A percentile compares a stretch with the other conserved stretches of the same genome.
These are phyloP conservation scores for Andrena haemorrhoa DNA, from an alignment of 2,888 invertebrate genomes.

Conservation along the genomic window DNA sequence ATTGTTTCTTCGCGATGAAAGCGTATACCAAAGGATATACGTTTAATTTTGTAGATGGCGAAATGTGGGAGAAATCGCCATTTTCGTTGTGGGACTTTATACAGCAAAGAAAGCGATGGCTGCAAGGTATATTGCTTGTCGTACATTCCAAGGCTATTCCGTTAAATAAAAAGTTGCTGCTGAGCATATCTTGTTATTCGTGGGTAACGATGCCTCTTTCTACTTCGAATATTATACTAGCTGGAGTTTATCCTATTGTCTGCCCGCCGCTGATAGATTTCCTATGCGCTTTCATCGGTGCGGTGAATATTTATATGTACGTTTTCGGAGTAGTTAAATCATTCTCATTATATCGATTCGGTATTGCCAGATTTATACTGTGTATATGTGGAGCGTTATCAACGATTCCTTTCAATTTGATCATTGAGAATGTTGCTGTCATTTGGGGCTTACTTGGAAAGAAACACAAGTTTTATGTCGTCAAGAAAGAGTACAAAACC, in stretches of 20 bases:
- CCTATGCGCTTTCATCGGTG: slow-evolving; percentile 95
- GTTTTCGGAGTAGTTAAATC: slow-evolving; percentile 99
- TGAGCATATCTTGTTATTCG: slow-evolving; percentile 96
- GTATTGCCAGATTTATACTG: slow-evolving; percentile 91
- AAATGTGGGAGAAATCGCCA: slow-evolving; percentile 99
- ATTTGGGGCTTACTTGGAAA: slow-evolving; percentile 97
- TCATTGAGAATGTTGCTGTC: slow-evolving; percentile 97
- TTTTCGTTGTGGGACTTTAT: slow-evolving; percentile 98
- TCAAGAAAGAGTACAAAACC: slow-evolving; percentile 94
- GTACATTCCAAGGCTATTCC: slow-evolving; percentile 95
- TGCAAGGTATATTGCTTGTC: slow-evolving; percentile 95
- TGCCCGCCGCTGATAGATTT: slow-evolving; percentile 94
- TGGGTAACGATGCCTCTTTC: slow-evolving; percentile 98
- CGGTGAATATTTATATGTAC: slow-evolving; percentile 98
- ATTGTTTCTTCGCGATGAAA: slow-evolving; percentile 98
- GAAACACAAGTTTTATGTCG: slow-evolving; percentile 98
- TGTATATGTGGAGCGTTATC: slow-evolving; percentile 94
- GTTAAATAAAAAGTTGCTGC: slow-evolving; percentile 90
- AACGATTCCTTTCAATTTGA: slow-evolving; percentile 96
- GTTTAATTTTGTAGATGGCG: slow-evolving; percentile 98
- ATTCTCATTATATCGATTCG: slow-evolving; percentile 95
- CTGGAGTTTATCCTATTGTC: slow-evolving; percentile 94
- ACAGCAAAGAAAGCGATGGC: slow-evolving; percentile 98
- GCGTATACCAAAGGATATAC: slow-evolving; percentile 95
- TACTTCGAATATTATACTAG: slow-evolving; percentile 94